phyloP scores from a whole-genome alignment of 2,797 vertebrate genomes.

The Galago senegalensis region DNA sequence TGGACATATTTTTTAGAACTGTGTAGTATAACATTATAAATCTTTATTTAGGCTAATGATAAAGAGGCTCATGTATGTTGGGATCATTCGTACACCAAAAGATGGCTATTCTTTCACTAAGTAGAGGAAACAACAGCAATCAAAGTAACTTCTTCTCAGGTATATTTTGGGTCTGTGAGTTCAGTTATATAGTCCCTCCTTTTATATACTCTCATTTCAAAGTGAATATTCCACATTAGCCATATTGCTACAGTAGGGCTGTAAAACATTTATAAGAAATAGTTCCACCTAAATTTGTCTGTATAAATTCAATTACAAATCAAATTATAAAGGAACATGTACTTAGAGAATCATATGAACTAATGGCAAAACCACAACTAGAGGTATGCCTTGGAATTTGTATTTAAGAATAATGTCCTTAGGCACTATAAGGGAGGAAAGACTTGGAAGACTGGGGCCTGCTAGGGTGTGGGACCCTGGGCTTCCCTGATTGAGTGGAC shows the following conservation, averaged over 20 bases:
- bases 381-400: neutral
- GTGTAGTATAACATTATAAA: neutral
- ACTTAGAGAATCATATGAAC: constrained; percentile 2
- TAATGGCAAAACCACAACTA: neutral
- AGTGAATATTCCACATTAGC: neutral
- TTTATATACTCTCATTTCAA: constrained; percentile 51
- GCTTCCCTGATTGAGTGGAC: too few species aligned
- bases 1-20: neutral
- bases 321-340: neutral
- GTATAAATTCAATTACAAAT: constrained; percentile 37
- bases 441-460: too few species aligned
- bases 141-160: constrained; percentile 31
- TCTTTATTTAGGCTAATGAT: neutral
- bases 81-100: neutral
- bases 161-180: neutral
- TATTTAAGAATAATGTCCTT: constrained; percentile 20
- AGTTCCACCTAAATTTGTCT: neutral
- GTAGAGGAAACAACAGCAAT: neutral
- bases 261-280: constrained; percentile 56
- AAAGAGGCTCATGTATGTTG: neutral
- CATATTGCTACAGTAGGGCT: constrained; percentile 21
- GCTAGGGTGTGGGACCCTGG: too few species aligned
- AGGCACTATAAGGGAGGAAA: neutral
- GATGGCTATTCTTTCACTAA: constrained; percentile 22
- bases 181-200: constrained; percentile 25